Base-by-base conservation (phyloP, 53 echinoderm and acorn worm species). In the Paracentrotus lividus region DNA sequence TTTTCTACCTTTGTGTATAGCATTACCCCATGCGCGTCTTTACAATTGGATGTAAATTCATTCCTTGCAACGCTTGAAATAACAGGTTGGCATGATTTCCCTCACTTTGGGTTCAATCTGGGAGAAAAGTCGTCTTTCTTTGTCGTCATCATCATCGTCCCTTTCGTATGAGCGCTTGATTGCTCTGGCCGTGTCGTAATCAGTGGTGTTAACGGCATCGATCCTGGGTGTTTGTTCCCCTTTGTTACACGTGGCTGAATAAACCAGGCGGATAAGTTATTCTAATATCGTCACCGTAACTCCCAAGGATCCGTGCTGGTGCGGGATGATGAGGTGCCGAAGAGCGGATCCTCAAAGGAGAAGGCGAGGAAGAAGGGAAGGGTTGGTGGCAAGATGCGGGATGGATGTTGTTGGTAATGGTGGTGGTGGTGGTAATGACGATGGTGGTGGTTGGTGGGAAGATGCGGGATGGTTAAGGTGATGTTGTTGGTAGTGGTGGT, bases 181-280 rank as follows among this genome's bases (percentile, higher is more conserved):
- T 72, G 40, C 72, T 15, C 72, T 40, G 72, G 36, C 72, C 72
- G 4, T 40, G 72, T 38, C 72, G 36, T 18, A 72, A 72, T 72
- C 72, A 72, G 49, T 32, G 88, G 88, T 57, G 88, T 88, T 88
- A 88, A 55, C 57, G n/a, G 33, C 55, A 88, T 88, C 88, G 88
- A 88, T 88, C 55, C 4, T 59, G 27, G 24, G 57, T 88, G 32
- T 88, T 88, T 88, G 34, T 55, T 55, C 55, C 32, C 58, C 57
- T 23, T 90, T 90, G 64, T 90, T 42, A 90, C 64, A 43, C 40
- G 90, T 61, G 43, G 36, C 90, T 90, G 90, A 90, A 90, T 90
- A 90, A 90, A 90, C 90, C 64, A 65, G 27, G 90, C 90, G 90
- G 64, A 65, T 88, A 56, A 52, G 85, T 49, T 52, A 52, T 49